These are phyloP conservation scores for Turritopsis rubra DNA, from an alignment of 30 jellyfish, hydroid and myxozoan species.

Conservation along the genomic window DNA sequence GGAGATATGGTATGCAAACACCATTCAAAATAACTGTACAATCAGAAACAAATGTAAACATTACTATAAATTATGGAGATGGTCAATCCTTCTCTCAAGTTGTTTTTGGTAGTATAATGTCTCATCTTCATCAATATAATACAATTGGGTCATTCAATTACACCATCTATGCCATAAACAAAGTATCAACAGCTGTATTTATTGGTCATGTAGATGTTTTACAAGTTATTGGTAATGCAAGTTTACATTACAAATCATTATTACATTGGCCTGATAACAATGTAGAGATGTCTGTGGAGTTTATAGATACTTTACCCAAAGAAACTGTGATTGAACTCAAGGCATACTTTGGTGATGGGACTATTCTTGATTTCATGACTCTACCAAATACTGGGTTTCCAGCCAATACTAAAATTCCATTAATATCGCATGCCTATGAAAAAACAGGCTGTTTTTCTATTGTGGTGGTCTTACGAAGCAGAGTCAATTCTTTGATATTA, in stretches of 20 bases:
- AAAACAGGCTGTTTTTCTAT: conserved; percentile 22
- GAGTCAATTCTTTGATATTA: conserved; percentile 6
- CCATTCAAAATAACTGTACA: conserved; percentile 1
- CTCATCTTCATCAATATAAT: neutral
- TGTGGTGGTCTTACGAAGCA: neutral
- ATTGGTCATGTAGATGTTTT: neutral
- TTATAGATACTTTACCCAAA: neutral
- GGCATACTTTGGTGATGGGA: conserved; percentile 6
- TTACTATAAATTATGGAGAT: conserved; percentile 13
- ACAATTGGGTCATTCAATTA: neutral
- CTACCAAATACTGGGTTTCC: neutral
- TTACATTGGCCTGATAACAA: conserved; percentile 25
- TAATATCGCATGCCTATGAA: conserved; percentile 15
- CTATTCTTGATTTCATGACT: neutral
- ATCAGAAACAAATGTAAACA: neutral
- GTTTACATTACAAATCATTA: neutral
- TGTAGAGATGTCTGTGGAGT: neutral
- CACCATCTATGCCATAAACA: conserved; percentile 12
- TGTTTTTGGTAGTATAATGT: neutral
- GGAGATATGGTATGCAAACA: conserved; percentile 7
- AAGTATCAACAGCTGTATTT: conserved; percentile 1
- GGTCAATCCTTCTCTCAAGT: neutral
- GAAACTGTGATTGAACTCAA: neutral
- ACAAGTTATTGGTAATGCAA: neutral
- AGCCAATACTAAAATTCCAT: neutral